Conservation (phyloP, 2,797 vertebrate species). For the Leucoraja ocellata region DNA sequence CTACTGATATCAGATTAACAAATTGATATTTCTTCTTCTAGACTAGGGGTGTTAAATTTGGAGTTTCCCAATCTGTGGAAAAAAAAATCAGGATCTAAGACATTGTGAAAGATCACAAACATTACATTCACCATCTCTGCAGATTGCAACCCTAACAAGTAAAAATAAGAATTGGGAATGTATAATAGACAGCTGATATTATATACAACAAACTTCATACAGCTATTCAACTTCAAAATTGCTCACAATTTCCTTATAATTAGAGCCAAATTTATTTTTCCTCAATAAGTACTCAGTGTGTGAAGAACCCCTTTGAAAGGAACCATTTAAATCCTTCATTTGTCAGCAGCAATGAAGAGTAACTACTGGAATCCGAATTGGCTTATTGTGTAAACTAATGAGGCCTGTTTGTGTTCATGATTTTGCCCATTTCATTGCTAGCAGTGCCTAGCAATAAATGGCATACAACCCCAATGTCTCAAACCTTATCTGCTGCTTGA, state of each 20-base stretch:
- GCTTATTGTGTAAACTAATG: neutral
- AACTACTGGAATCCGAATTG: neutral
- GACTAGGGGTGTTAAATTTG: too few species aligned
- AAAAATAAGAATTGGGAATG: neutral
- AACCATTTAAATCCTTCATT: neutral
- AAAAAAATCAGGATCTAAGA: too few species aligned
- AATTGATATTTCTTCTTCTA: too few species aligned
- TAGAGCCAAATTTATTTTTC: neutral
- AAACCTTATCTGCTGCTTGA: neutral
- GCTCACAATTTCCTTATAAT: neutral
- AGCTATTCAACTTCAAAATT: neutral
- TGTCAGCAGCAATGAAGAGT: neutral
- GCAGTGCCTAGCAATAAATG: neutral
- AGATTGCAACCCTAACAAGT: neutral
- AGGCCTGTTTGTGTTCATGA: neutral
- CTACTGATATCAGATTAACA: too few species aligned
- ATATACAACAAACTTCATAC: neutral
- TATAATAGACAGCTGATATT: neutral
- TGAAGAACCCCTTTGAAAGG: neutral
- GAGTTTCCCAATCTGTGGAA: too few species aligned
- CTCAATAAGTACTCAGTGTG: neutral
- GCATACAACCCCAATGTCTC: neutral
- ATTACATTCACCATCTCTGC: too few species aligned
- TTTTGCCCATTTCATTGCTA: neutral
- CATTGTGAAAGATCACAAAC: too few species aligned